Percentiles rank a stretch among this genome's conserved stretches.
phyloP scores from a whole-genome alignment of 2,888 invertebrate species.

The Perizoma affinitatum region DNA sequence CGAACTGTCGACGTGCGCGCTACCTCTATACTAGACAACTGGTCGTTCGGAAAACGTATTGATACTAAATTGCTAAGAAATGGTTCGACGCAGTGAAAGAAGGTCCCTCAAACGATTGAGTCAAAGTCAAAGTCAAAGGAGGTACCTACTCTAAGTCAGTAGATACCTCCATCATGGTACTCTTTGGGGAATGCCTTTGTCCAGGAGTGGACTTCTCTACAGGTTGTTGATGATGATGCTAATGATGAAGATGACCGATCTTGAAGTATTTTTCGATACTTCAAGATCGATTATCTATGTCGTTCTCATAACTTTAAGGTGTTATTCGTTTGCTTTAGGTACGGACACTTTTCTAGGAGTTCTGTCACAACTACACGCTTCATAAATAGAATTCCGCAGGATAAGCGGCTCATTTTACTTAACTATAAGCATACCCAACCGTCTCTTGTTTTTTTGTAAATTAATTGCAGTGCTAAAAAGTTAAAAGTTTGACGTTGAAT shows the following conservation, averaged over 20 bases:
- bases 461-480: slow-evolving; percentile 8
- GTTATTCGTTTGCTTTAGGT: too few relatives aligned
- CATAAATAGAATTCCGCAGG: slow-evolving; percentile 63
- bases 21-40: slow-evolving; percentile 13
- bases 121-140: too few relatives aligned
- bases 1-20: slow-evolving; percentile 19
- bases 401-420: slow-evolving; percentile 52
- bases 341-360: slow-evolving; percentile 15
- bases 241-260: too few relatives aligned
- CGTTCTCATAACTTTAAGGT: too few relatives aligned
- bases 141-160: too few relatives aligned
- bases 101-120: too few relatives aligned
- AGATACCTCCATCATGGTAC: too few relatives aligned
- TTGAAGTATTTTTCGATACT: not conserved
- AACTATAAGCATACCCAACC: slow-evolving; percentile 47
- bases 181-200: too few relatives aligned
- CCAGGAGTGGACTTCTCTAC: too few relatives aligned
- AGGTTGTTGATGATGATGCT: too few relatives aligned
- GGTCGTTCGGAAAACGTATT: not conserved
- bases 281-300: not conserved
- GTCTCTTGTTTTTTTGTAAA: slow-evolving; percentile 36
- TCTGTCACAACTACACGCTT: slow-evolving; percentile 23
- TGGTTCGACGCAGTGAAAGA: too few relatives aligned
- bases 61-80: too few relatives aligned
- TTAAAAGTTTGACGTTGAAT: slow-evolving; percentile 10